Evolutionary conservation across 2,797 vertebrate genomes (phyloP), one percentile per base, ranked within the genome.

Genomic region (Peromyscus melanophrys): DNA sequence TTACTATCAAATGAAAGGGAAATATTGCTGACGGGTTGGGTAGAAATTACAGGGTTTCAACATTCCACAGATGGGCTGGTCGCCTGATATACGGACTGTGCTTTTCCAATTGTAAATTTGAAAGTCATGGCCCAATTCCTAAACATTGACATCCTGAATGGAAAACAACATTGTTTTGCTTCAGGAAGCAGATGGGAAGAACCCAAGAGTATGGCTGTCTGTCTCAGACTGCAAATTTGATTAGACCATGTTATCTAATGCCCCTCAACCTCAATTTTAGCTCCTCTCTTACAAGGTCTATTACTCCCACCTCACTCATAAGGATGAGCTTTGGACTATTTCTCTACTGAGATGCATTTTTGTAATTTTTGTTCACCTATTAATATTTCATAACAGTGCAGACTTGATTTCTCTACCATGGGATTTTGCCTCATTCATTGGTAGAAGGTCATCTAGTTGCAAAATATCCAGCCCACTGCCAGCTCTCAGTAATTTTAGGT

Each of bases 1-100:
- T 97, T 96, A 73, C 89, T 95, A 93, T 82, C 65, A 92, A 97
- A 97, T 98, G 96, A 97, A 98, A 97, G 89, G 92, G 96, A 97
- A 97, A 96, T 94, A 87, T 94, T 95, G 83, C 87, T 94, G 52
- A 82, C 86, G 81, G 94, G 67, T 82, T 94, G 81, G 89, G 77
- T 96, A 63, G 95, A 96, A 98, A 98, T 97, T 97, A 96, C 9
- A 97, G 96, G 93, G 76, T 96, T 98, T 75, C 87, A 91, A 84
- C 91, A 96, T 96, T 95, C 27, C 86, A 77, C 87, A 97, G 67
- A 94, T 96, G 96, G 83, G 80, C 49, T 89, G 80, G 59, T 89
- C 85, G 65, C 59, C 34, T 95, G 83, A 91, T 81, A 92, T 69
- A 29, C 69, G 19, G 71, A 67, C 34, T 63, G 34, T 67, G 75